Base-by-base conservation (phyloP, 1,140 invertebrate species). In the Brachionus rotundiformis region DNA sequence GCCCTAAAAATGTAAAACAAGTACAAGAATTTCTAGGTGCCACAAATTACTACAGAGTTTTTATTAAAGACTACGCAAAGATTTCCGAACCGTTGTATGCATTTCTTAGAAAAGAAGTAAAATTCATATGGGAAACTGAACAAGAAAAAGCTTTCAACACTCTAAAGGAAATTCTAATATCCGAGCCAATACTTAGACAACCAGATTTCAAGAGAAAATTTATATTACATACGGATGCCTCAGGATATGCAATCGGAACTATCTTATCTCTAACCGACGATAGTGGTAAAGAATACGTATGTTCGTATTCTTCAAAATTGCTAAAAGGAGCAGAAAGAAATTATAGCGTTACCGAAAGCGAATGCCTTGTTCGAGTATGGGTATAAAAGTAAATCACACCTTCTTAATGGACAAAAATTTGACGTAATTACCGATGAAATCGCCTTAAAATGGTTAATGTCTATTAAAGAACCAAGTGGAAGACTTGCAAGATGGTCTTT, bases 401-500 rank as follows among this genome's bases (percentile, higher is more conserved):
- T 82, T 81, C 59, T 39, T 13, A 39, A 39, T 16, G 31, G 65
- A 11, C 44, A 47, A 75, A 63, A 36, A 47, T 82, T 83, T 36
- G 16, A 39, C 4, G 23, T 82, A 2, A 10, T 41, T 41, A 75
- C 79, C 1, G 82, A 83, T 71, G 39, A 82, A 61, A 27, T 44
- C 2, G 41, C 41, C 41, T 44, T 44, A 11, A 44, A 44, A 44
- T 41, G 65, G 16, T n/a, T 83, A 65, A 29, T 80, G 41, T 19
- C 19, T 25, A 84, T 89, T 2, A 87, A 86, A 83, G 86, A 89
- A 71, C 85, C 87, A 2, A 84, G 82, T 1, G 87, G 86, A 47
- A 68, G 88, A 49, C 81, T 91, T 61, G 81, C 80, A 0, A 44
- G 82, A 36, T 83, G 82, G 82, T 13, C 47, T 13, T 39, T 82